These are phyloP conservation scores for Taenaris catops DNA, from an alignment of 2,888 invertebrate species.

Conservation along the genomic window DNA sequence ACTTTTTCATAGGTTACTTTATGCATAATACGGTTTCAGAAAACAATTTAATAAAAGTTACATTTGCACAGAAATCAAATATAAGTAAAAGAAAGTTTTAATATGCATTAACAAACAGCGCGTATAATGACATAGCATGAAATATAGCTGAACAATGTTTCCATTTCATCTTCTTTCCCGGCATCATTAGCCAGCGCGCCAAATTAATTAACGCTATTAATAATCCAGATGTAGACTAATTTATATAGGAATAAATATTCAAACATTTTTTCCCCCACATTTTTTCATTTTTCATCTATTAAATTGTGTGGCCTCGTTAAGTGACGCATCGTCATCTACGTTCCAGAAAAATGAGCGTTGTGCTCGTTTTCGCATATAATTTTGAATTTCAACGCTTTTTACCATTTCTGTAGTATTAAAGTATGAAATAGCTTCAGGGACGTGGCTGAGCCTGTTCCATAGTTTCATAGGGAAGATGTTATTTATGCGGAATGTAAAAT, in stretches of 20 bases:
- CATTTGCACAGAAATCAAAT: too few species aligned
- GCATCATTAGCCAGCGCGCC: conserved; percentile 15
- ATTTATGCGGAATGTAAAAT: too few species aligned
- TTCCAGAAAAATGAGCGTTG: conserved; percentile 19
- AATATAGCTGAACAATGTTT: conserved; percentile 10
- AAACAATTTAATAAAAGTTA: too few species aligned
- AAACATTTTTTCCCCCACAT: conserved; percentile 12
- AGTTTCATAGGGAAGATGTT: too few species aligned
- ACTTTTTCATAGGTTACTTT: too few species aligned
- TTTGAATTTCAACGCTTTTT: conserved; percentile 20
- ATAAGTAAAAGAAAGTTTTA: too few species aligned
- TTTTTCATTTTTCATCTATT: conserved; percentile 21
- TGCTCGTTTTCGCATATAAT: conserved; percentile 21
- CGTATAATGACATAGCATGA: conserved; percentile 3
- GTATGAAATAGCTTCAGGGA: conserved; percentile 20
- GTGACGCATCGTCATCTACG: conserved; percentile 22
- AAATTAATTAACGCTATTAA: conserved; percentile 16
- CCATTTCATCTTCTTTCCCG: conserved; percentile 11
- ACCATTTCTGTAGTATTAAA: conserved; percentile 18
- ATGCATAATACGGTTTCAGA: too few species aligned
- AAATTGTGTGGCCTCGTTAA: conserved; percentile 22
- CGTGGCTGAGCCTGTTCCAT: too few species aligned
- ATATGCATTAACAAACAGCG: too few species aligned
- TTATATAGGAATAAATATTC: conserved; percentile 14
- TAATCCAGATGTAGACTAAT: conserved; percentile 13